Percentiles rank a stretch among this genome's conserved stretches.
phyloP scores from a whole-genome alignment of 37 sponge, comb jelly and placozoan genomes.

The Theonella swinhoei region DNA sequence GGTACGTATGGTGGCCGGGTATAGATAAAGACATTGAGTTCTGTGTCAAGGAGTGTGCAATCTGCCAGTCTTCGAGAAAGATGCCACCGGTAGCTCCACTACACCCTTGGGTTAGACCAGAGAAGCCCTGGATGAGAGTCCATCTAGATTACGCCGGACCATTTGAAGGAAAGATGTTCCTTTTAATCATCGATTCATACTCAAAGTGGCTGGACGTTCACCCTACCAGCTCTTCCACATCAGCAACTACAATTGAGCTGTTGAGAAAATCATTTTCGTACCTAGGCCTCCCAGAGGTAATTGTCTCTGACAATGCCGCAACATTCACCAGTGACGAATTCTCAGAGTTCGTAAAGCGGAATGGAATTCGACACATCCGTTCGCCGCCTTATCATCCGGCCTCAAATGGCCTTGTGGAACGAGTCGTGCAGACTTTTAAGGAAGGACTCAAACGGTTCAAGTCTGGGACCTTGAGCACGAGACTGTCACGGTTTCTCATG shows the following conservation, averaged over 20 bases:
- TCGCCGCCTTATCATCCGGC: neutral
- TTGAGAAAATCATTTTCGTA: slow-evolving; percentile 33
- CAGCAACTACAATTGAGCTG: slow-evolving; percentile 14
- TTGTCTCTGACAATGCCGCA: slow-evolving; percentile 65
- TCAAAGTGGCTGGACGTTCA: slow-evolving; percentile 62
- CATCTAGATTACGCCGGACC: slow-evolving; percentile 34
- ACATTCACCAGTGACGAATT: slow-evolving; percentile 33
- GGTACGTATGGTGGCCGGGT: slow-evolving; percentile 51
- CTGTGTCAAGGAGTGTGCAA: slow-evolving; percentile 27
- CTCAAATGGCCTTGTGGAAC: neutral
- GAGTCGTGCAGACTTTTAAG: slow-evolving; percentile 44
- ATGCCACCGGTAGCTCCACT: too few relatives aligned
- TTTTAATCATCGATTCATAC: too few relatives aligned
- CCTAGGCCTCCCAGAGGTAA: slow-evolving; percentile 37
- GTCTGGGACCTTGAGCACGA: too few relatives aligned
- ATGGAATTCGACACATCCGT: slow-evolving; percentile 35
- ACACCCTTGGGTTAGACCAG: slow-evolving; percentile 56
- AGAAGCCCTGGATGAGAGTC: slow-evolving; percentile 47
- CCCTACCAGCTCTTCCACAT: slow-evolving; percentile 5
- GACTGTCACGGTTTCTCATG: slow-evolving; percentile 30
- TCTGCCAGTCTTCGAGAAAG: slow-evolving; percentile 29
- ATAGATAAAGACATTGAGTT: slow-evolving; percentile 32
- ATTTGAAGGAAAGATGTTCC: too few relatives aligned
- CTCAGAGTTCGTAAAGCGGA: slow-evolving; percentile 9
- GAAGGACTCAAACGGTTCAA: slow-evolving; percentile 1